Evolutionary conservation across 2,888 invertebrate genomes (phyloP).

Genomic region (Glaucopsyche alexis): DNA sequence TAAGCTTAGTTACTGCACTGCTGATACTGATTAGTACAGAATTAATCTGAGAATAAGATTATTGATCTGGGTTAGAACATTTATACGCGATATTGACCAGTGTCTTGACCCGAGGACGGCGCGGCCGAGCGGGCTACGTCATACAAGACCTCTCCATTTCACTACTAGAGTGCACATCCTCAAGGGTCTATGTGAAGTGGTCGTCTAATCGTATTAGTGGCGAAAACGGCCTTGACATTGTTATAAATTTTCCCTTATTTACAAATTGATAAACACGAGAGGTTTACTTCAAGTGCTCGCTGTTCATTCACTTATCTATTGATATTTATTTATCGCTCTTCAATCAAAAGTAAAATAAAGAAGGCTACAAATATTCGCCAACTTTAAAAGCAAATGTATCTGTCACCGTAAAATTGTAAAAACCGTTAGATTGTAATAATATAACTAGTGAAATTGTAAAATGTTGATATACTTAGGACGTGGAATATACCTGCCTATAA

Average conservation of each 20-base stretch:
- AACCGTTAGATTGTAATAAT: too few species aligned
- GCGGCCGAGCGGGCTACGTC: not conserved
- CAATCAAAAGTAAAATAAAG: not conserved
- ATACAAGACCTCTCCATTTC: not conserved
- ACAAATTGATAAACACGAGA: slow-evolving; percentile 13
- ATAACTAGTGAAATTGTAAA: too few species aligned
- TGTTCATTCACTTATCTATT: slow-evolving; percentile 1
- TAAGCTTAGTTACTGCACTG: not conserved
- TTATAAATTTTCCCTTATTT: slow-evolving; percentile 29
- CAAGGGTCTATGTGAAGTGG: slow-evolving; percentile 9
- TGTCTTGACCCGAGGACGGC: not conserved
- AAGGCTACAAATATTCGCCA: not conserved
- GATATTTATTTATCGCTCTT: not conserved
- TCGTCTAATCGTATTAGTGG: slow-evolving; percentile 10
- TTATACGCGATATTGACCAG: slow-evolving; percentile 3
- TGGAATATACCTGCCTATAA: too few species aligned
- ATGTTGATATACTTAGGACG: too few species aligned
- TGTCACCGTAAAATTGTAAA: too few species aligned
- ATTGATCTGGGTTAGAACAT: slow-evolving; percentile 13
- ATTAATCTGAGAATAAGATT: not conserved
- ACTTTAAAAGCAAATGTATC: too few species aligned
- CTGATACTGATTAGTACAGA: not conserved
- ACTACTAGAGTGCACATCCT: slow-evolving; percentile 11
- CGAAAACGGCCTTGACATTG: slow-evolving; percentile 15
- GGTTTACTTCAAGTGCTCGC: not conserved